Evolutionary conservation across 2,797 vertebrate genomes (phyloP), one percentile per base, ranked within the genome.

Genomic region (Molossus molossus): DNA sequence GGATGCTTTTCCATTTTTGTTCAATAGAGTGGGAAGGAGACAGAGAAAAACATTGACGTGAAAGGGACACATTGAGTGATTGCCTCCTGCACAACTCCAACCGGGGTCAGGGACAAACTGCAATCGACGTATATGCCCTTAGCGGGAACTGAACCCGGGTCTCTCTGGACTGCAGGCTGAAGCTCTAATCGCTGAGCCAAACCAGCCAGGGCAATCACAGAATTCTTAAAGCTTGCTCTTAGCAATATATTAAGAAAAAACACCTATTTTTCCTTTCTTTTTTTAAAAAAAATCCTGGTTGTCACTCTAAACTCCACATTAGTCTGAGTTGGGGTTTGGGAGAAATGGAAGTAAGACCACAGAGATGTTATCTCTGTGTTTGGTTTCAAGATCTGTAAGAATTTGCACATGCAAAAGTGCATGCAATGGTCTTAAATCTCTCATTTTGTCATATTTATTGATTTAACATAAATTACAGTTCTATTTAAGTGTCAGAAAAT

Each of bases 381-480:
- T 85, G 53, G 17, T 92, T 87, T 81, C 45, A 82, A 73, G 53
- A 70, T 67, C 57, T 73, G 45, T 67, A 11, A 95, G 64, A 94
- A 79, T 57, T 40, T 86, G 50, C 48, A 62, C 6, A 65, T 65
- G 70, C 82, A 88, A 83, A 88, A 40, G 27, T 73, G 25, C 21
- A 20, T 53, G 33, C n/a, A 83, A 37, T 73, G 72, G 11, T 14
- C 76, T 86, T 83, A 79, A 89, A 83, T 25, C 45, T 69, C 48
- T 21, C 40, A 83, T 84, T 81, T 87, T 82, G 58, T 89, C 40
- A 33, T 87, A 25, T 6, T 27, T 67, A 82, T 45, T 33, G n/a
- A 94, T 75, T 45, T 91, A 83, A 92, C 21, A 33, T 18, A 79
- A 96, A 91, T 90, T 96, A 91, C 5, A 82, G 60, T 76, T 88